Evolutionary conservation across 2,113 vertebrate species (phyloP), one percentile per base, ranked within the genome.

Genomic region (Rhabdornis inornatus): DNA sequence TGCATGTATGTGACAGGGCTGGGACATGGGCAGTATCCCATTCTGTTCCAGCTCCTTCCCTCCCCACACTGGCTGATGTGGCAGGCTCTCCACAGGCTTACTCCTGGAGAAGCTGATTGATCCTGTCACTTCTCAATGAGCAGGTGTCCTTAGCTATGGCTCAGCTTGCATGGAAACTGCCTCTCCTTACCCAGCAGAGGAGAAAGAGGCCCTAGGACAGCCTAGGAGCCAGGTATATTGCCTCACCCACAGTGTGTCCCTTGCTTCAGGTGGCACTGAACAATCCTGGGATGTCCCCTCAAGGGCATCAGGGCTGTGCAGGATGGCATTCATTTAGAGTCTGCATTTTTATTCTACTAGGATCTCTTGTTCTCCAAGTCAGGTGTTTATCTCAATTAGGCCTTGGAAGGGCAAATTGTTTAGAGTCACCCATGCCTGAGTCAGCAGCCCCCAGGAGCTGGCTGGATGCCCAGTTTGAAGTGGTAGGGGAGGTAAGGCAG

Each of bases 341-440:
- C 20, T 78, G 53, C 7, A 10, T 12, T 6, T 40, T 80, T 50
- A 5, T 8, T 52, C 52, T 31, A 47, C n/a, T 42, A 49, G 57
- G 45, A 79, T 37, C 24, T 37, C 15, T 2, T 21, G 28, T 16
- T 74, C 47, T 28, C 37, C 27, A 20, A 27, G 10, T 47, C 18
- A 64, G 44, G 39, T 30, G 16, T 28, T 76, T 64, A 28, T 55
- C 11, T 72, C n/a, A 31, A 28, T 15, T 24, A 82, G 44, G 14
- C 4, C 21, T 24, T 4, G 1, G 35, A 90, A 37, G 10, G 27
- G 5, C 12, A 45, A 66, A 65, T 13, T 40, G 49, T 9, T 57
- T 52, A 0, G 1, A 70, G n/a, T 25, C 14, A 50, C 18, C 30
- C 0, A 0, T 4, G 24, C 0, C 0, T 40, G 19, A 42, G 37